Conservation (phyloP, 2,797 vertebrate species). For the Moxostoma hubbsi region DNA sequence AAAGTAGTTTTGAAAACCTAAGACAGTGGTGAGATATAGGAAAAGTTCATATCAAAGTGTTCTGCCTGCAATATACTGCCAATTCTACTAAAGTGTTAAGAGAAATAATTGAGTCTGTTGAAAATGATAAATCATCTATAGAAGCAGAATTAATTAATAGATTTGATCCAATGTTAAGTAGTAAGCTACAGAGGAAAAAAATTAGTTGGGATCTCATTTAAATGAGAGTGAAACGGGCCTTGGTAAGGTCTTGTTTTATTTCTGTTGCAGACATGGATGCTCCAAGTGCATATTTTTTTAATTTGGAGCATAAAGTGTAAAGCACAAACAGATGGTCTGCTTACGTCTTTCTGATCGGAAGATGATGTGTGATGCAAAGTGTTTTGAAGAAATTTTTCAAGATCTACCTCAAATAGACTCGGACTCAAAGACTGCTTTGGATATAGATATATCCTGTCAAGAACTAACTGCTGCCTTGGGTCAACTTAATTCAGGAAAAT, state of each 20-base stretch:
- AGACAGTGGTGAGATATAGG: neutral
- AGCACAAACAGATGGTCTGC: too few relatives aligned
- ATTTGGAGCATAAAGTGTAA: neutral
- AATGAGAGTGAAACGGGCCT: neutral
- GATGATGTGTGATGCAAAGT: too few relatives aligned
- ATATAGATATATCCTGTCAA: too few relatives aligned
- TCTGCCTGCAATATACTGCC: neutral
- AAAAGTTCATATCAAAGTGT: neutral
- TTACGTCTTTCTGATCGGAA: too few relatives aligned
- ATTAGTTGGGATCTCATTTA: neutral
- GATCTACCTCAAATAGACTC: too few relatives aligned
- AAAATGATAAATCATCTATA: neutral
- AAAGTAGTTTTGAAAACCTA: neutral
- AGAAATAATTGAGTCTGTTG: neutral
- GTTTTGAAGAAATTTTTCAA: too few relatives aligned
- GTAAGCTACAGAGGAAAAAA: neutral
- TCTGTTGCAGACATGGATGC: neutral
- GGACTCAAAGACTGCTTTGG: too few relatives aligned
- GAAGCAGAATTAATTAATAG: neutral
- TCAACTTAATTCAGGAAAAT: too few relatives aligned
- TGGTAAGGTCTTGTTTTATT: too few relatives aligned
- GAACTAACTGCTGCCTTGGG: neutral
- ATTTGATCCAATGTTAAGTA: neutral
- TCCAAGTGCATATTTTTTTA: slow-evolving; percentile 6
- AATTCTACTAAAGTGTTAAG: neutral